Evolutionary conservation across 2,797 vertebrate genomes (phyloP).

Genomic region (Oceanodroma leucorhoa): DNA sequence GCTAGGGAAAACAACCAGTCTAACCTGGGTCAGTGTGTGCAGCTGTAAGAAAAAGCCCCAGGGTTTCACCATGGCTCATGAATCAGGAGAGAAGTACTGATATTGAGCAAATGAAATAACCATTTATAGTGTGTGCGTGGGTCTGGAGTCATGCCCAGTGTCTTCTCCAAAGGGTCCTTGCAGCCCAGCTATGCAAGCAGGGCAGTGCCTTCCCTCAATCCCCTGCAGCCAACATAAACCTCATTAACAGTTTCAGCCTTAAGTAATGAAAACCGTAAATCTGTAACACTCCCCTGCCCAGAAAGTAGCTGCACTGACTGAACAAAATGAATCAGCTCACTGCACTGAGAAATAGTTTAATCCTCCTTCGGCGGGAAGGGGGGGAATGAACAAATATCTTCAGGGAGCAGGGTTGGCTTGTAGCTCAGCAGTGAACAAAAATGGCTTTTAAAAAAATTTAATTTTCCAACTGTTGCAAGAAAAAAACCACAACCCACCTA

Average conservation of each 20-base stretch:
- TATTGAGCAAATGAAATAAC: not conserved
- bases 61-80: not conserved
- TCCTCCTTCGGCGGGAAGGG: slow-evolving; percentile 16
- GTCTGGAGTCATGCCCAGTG: not conserved
- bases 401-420: not conserved
- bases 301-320: not conserved
- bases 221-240: not conserved
- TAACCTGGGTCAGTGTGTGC: not conserved
- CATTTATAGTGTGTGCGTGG: not conserved
- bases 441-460: not conserved
- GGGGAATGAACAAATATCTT: not conserved
- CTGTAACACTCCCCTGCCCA: not conserved
- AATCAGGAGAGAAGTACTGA: not conserved
- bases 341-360: slow-evolving; percentile 63
- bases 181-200: not conserved
- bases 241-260: slow-evolving; percentile 48
- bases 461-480: not conserved
- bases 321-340: slow-evolving; percentile 41
- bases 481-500: not conserved
- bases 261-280: slow-evolving; percentile 62
- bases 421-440: not conserved
- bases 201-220: not conserved
- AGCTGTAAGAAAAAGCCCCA: not conserved
- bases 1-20: not conserved
- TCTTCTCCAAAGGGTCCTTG: not conserved